phyloP scores from a whole-genome alignment of 2,797 vertebrate species.

The Sebastes jordani region DNA sequence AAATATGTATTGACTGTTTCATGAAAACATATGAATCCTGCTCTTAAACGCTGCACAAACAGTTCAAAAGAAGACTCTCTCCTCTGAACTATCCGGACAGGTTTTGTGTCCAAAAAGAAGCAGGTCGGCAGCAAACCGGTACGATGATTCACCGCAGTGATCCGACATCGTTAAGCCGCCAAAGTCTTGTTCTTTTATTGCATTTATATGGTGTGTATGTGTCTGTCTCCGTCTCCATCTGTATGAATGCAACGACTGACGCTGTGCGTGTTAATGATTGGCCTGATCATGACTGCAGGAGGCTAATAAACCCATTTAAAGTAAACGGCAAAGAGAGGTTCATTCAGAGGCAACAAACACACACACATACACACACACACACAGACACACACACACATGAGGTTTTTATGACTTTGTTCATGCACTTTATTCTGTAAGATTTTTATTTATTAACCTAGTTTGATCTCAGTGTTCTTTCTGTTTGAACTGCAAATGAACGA shows the following conservation, averaged over 20 bases:
- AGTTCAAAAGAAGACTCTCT: neutral
- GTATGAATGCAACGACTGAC: slow-evolving; percentile 22
- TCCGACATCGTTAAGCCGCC: neutral
- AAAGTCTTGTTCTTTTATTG: neutral
- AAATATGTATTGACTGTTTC: rapidly evolving
- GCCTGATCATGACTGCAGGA: slow-evolving; percentile 39
- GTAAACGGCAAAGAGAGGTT: slow-evolving; percentile 1
- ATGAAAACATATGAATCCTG: neutral
- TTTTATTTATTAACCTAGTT: slow-evolving; percentile 15
- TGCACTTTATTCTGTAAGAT: neutral
- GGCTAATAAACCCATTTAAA: slow-evolving; percentile 60
- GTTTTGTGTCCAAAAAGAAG: neutral
- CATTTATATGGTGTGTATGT: neutral
- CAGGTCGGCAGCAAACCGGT: no score
- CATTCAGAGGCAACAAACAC: neutral
- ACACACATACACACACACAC: neutral
- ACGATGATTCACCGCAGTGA: neutral
- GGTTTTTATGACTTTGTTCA: slow-evolving; percentile 10
- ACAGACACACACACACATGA: neutral
- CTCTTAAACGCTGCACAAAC: neutral
- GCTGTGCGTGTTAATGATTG: slow-evolving; percentile 74
- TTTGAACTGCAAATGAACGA: neutral
- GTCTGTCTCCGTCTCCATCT: slow-evolving; percentile 18
- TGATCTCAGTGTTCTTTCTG: neutral
- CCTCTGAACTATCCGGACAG: neutral